Conservation (phyloP, 2,797 vertebrate species). For the Lycodopsis pacificus region DNA sequence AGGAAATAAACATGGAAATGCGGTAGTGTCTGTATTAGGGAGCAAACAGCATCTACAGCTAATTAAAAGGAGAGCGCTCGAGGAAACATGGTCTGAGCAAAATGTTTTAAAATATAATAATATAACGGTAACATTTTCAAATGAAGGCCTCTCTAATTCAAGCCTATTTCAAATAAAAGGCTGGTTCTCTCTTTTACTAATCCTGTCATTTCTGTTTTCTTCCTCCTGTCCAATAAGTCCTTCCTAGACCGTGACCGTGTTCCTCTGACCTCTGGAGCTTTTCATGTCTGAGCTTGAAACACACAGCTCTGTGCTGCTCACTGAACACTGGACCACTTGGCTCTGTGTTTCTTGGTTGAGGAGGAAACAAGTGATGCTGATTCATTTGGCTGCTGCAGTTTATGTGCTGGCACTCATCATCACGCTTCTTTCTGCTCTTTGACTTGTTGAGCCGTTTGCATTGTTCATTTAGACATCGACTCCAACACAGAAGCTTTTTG, state of each 20-base stretch:
- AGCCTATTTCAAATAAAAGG: not conserved
- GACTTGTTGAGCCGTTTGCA: conserved; percentile 23
- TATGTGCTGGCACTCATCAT: conserved; percentile 29
- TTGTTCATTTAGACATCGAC: conserved; percentile 25
- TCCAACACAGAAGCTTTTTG: too few relatives aligned
- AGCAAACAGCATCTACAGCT: not conserved
- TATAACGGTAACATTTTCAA: not conserved
- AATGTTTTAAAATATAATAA: not conserved
- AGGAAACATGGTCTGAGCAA: not conserved
- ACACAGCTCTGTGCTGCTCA: not conserved
- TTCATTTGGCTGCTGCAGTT: conserved; percentile 45
- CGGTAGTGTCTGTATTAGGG: not conserved
- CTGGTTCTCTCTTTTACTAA: not conserved
- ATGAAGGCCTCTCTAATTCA: not conserved
- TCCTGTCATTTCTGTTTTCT: not conserved
- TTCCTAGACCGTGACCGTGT: not conserved
- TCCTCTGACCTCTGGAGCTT: not conserved
- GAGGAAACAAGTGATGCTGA: conserved; percentile 30
- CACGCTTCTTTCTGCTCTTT: conserved; percentile 32
- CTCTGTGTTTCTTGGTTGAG: conserved; percentile 10
- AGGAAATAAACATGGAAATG: too few relatives aligned
- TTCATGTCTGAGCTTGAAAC: not conserved
- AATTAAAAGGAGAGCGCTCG: not conserved
- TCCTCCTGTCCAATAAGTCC: not conserved
- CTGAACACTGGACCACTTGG: conserved; percentile 4